A percentile compares a stretch with the other conserved stretches of the same genome.
phyloP scores from a whole-genome alignment of 2,113 vertebrate species.

The Alexandromys fortis region DNA sequence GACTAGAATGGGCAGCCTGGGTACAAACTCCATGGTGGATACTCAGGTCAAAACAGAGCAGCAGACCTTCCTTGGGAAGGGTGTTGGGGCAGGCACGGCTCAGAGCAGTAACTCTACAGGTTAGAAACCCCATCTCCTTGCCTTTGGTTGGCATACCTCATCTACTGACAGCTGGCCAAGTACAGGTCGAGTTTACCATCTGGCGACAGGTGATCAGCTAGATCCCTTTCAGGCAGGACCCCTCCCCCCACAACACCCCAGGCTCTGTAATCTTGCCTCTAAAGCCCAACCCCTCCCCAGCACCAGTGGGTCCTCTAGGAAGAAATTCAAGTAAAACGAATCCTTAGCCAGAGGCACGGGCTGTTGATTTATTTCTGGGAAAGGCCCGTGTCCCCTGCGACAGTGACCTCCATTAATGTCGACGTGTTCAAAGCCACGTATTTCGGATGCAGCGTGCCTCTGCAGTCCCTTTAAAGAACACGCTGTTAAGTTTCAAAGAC shows the following conservation, averaged over 20 bases:
- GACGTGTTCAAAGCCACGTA: neutral
- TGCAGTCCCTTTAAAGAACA: slow-evolving; percentile 64
- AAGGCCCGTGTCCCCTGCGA: neutral
- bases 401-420: slow-evolving; percentile 51
- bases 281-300: rapidly evolving
- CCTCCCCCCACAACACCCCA: rapidly evolving
- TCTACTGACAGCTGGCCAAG: neutral
- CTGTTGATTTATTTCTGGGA: slow-evolving; percentile 57
- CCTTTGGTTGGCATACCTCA: neutral
- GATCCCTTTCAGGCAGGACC: neutral
- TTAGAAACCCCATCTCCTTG: neutral
- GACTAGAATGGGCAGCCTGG: neutral
- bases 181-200: neutral
- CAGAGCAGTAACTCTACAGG: rapidly evolving
- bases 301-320: neutral
- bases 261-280: neutral
- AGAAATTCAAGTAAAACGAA: neutral
- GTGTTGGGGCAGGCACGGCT: neutral
- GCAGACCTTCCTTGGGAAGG: neutral
- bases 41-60: neutral
- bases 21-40: neutral
- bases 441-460: slow-evolving; percentile 55
- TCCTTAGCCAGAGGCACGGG: rapidly evolving
- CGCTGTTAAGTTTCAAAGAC: slow-evolving; percentile 67
- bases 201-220: neutral